Evolutionary conservation across 2,888 invertebrate genomes (phyloP), one percentile per base, ranked within the genome.

Genomic region (Pilophorus perplexus): DNA sequence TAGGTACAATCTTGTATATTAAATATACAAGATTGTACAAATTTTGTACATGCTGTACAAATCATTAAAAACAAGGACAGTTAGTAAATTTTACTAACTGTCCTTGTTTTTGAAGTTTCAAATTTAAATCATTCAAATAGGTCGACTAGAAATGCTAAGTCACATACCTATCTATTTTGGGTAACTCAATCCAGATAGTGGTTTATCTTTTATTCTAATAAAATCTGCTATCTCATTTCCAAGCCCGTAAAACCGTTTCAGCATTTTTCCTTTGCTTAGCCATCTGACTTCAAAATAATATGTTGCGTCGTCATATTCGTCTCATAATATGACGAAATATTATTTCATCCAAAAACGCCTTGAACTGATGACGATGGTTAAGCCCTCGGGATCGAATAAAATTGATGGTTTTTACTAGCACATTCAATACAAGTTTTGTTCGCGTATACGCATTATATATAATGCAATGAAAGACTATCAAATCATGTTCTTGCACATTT

Each of bases 381-480:
- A n/a, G n/a, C n/a, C n/a, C n/a, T n/a, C n/a, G n/a, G n/a, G n/a
- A n/a, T n/a, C n/a, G n/a, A n/a, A 54, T 27, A 25, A 54, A 25
- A 54, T 54, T 54, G 54, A 54, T 54, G 54, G 6, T 54, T n/a
- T 54, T 54, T 25, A 54, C 54, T 54, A 27, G 27, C 54, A 8
- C 54, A 54, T 54, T 54, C 27, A 54, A 55, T 16, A 1, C n/a
- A 27, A 55, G 44, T 44, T 44, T 14, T 44, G 14, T n/a, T 44
- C 8, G 44, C 18, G 44, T 6, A 44, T 44, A n/a, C n/a, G n/a
- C n/a, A n/a, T n/a, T n/a, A n/a, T n/a, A n/a, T n/a, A n/a, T n/a
- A n/a, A 55, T 55, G 33, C 55, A 55, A 55, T 55, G 55, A 55
- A 33, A 33, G 55, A 55, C 55, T 55, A 55, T 55, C 54, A 54